Base-by-base conservation (phyloP, 2,797 vertebrate species). In the Oreortyx pictus region DNA sequence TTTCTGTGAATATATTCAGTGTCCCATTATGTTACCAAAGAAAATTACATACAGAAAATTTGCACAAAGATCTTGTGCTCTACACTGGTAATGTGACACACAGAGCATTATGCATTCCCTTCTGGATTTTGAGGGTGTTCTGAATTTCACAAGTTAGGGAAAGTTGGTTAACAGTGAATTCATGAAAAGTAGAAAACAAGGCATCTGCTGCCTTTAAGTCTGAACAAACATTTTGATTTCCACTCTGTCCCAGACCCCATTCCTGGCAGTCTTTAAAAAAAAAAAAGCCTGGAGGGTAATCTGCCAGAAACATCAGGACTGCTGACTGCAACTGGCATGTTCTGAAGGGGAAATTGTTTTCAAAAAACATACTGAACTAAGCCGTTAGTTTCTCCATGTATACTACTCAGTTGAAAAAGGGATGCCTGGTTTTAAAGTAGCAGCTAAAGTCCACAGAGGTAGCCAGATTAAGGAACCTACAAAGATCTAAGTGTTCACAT, bases 81-180 rank as follows among this genome's bases (percentile, higher is more conserved):
- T 10, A 31, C 8, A 31, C 3, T 3, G 0, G 3, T 24, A 66
- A 41, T 1, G 0, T 8, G 16, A 80, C 12, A 9, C 39, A 50
- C 3, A 56, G 9, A 64, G 9, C 31, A 74, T 29, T 52, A 24
- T 5, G 2, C 3, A 3, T 39, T 68, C 46, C 19, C 2, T 31
- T 70, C 31, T 22, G 31, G 41, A 68, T 57, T 86, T 52, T 81
- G 5, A 41, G 82, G 65, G 22, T 13, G 14, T 52, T 86, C 71
- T 54, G 13, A 66, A 44, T 73, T 80, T 66, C 60, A 82, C 25
- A 85, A n/a, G 11, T 11, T 50, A 60, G 25, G 29, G 10, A 92
- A 74, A 14, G 2, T 15, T 33, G 19, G 19, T 80, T 65, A 67
- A 25, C 29, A 59, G n/a, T 13, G 15, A 84, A 70, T 29, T 89